Conservation (phyloP, 92 coral and sea anemone species). For the Palythoa caribaeorum region DNA sequence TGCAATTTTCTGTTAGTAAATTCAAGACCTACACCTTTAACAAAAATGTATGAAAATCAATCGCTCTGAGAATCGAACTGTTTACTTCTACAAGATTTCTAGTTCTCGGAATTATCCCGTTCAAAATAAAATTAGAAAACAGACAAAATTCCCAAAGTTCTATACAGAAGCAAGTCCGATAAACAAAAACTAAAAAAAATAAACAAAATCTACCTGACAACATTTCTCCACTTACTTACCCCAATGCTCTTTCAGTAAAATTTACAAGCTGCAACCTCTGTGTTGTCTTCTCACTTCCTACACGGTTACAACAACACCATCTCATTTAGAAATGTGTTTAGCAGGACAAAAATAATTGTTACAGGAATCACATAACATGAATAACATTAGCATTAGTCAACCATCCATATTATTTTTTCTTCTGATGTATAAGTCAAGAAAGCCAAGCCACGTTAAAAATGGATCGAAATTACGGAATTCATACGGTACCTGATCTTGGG, state of each 20-base stretch:
- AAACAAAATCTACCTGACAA: not conserved
- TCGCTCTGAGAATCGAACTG: not conserved
- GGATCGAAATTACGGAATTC: not conserved
- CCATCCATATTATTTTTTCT: not conserved
- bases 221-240: conserved; percentile 56
- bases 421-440: not conserved
- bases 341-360: no score
- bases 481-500: conserved; percentile 75
- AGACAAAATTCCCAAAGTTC: not conserved
- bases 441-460: not conserved
- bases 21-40: not conserved
- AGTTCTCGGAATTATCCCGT: not conserved
- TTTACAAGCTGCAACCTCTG: conserved; percentile 85
- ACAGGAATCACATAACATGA: not conserved
- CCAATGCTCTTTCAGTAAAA: conserved; percentile 83
- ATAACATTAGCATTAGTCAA: no score
- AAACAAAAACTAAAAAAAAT: not conserved
- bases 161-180: not conserved
- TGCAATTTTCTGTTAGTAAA: no score
- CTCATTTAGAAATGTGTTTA: not conserved
- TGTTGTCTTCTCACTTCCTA: conserved; percentile 80
- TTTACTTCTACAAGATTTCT: not conserved
- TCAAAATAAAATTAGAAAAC: not conserved
- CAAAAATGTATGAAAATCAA: not conserved
- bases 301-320: not conserved